These are phyloP conservation scores for Trinectes maculatus DNA, from an alignment of 2,113 vertebrate species.

Conservation along the genomic window DNA sequence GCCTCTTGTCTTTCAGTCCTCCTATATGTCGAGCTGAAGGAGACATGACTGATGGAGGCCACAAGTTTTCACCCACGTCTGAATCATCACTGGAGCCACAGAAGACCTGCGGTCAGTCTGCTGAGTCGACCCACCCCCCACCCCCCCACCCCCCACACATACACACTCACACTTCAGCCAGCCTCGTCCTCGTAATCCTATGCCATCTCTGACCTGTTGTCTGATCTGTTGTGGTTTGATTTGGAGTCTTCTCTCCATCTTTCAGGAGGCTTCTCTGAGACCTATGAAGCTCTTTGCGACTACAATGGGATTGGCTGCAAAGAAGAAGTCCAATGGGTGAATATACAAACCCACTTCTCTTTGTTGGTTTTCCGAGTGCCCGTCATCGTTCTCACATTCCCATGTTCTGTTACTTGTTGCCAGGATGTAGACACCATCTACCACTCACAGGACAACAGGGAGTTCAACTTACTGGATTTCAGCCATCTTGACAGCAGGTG, in stretches of 20 bases:
- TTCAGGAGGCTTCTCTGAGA: conserved; percentile 84
- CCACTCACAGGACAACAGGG: conserved; percentile 91
- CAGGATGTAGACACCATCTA: conserved; percentile 96
- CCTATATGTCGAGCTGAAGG: conserved; percentile 86
- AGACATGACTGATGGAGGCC: conserved; percentile 83
- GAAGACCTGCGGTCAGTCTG: conserved; percentile 86
- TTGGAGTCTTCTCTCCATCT: conserved; percentile 28
- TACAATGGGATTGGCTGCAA: conserved; percentile 86
- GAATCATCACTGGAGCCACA: conserved; percentile 86
- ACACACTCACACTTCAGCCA: conserved; percentile 1
- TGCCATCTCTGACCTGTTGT: conserved; percentile 19
- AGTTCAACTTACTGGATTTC: conserved; percentile 91
- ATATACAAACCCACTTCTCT: conserved; percentile 8
- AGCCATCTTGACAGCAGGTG: conserved; percentile 92
- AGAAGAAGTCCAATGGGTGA: conserved; percentile 86
- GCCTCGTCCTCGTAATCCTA: conserved; percentile 44
- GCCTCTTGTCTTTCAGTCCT: conserved; percentile 72
- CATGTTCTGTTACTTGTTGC: conserved; percentile 38
- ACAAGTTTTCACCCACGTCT: conserved; percentile 87
- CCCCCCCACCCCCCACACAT: background rate
- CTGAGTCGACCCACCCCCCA: no score
- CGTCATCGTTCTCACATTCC: background rate
- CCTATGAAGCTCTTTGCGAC: conserved; percentile 83
- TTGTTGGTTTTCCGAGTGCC: background rate
- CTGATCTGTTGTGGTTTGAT: background rate